Evolutionary conservation across 2,888 invertebrate genomes (phyloP).

Genomic region (Drosophila anomalipes): DNA sequence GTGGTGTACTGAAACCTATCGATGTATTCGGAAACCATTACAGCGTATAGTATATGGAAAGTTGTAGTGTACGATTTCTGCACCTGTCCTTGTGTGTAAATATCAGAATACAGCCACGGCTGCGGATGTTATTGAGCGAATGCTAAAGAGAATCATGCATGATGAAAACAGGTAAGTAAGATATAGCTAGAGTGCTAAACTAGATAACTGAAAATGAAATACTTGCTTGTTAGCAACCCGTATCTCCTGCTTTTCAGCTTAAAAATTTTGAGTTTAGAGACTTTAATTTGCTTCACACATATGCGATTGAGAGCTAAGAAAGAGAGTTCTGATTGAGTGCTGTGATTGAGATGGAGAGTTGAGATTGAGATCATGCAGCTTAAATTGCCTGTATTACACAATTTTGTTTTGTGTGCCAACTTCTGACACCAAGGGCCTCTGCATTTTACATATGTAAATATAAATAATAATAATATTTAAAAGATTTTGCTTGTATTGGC

Average conservation of each 20-base stretch:
- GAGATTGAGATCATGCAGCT: background rate
- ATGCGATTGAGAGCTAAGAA: background rate
- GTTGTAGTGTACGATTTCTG: too few species aligned
- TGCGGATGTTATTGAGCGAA: background rate
- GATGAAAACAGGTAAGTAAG: background rate
- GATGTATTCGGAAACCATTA: background rate
- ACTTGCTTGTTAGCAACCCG: background rate
- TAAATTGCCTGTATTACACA: background rate
- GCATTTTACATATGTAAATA: background rate
- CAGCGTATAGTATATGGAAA: too few species aligned
- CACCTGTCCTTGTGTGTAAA: background rate
- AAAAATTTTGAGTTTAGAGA: background rate
- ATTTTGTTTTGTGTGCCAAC: background rate
- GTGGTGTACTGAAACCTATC: background rate
- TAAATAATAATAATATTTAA: slow-evolving; percentile 11
- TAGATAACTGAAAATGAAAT: background rate
- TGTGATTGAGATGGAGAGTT: background rate
- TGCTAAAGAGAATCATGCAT: background rate
- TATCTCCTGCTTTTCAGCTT: background rate
- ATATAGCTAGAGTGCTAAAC: background rate
- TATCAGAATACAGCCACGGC: background rate
- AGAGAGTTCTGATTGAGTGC: background rate
- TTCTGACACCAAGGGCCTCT: background rate
- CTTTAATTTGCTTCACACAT: background rate
- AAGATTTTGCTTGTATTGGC: background rate